Evolutionary conservation across 2,888 invertebrate genomes (phyloP), one percentile per base, ranked within the genome.

Genomic region (Acleris emargana): DNA sequence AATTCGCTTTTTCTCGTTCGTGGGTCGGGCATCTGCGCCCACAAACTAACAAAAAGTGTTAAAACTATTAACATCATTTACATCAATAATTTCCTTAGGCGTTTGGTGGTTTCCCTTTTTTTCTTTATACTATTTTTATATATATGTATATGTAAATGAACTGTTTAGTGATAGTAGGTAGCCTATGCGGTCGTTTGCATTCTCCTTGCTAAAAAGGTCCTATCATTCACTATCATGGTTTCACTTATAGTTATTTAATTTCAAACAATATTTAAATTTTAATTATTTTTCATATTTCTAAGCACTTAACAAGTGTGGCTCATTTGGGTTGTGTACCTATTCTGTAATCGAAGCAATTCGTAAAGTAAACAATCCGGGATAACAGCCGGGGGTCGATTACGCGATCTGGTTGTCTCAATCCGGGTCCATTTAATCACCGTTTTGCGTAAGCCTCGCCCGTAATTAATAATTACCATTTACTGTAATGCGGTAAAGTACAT

Each of bases 21-120:
- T 79, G 76, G 74, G 79, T 77, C 75, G 45, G 83, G 79, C 89
- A 87, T 88, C 87, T 89, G 87, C 76, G 85, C 78, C 72, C 76
- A 62, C 70, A 69, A 77, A 78, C 73, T 59, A 62, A 20, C 38
- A 42, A 28, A 22, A 45, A 45, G 47, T 58, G 49, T 22, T 54
- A 18, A 57, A 45, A 50, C 38, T 22, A 32, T 16, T 25, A 25
- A n/a, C 20, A 43, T 6, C 18, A 38, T 25, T 43, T 11, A 18
- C n/a, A 53, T 45, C 45, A 1, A 13, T 0, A 4, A 13, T 13
- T 38, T 38, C 38, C 0, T 32, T 32, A 32, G 13, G 13, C 38
- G 4, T 38, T 38, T 38, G 3, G 38, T 38, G 13, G 13, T 38
- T 13, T 38, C 3, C 6, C 13, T 3, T 38, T 1, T 11, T 9